Base-by-base conservation (phyloP, 2,113 vertebrate genomes). In the Dryoscopus gambensis region DNA sequence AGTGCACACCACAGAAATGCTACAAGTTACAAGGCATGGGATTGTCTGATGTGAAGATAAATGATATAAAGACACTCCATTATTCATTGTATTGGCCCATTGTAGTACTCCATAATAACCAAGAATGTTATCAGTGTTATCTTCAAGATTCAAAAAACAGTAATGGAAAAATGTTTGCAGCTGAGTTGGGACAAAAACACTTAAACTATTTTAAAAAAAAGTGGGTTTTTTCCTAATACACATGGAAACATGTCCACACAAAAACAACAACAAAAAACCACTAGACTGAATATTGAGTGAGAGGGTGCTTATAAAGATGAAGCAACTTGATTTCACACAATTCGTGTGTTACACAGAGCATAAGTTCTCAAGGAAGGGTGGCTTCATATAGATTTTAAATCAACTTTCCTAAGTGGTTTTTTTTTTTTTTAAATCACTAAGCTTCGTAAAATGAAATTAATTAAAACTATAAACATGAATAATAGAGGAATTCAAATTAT, bases 401-500 rank as follows among this genome's bases (percentile, higher is more conserved):
- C 13, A 42, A 53, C 33, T 40, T 77, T 84, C 14, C 2, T 5
- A 19, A 84, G 33, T 24, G 37, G 14, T 5, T n/a, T 55, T 62
- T 84, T 21, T 6, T 13, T 81, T 84, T 21, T 6, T 13, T 81
- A 42, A 94, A 93, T 82, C 76, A 76, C 35, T 39, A 57, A 56
- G 39, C 33, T 79, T 81, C 49, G 62, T 31, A 62, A 95, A 95
- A 86, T 60, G 65, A 95, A 96, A 87, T 62, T 11, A 89, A 89
- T 75, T 75, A 83, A 93, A 96, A 75, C 63, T 87, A 90, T 56
- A 46, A 83, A 83, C 90, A 95, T 74, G 33, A 97, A 62, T 91
- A 96, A 94, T 74, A 89, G 90, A 85, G 89, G 56, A 96, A 97
- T 92, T 91, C 90, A 60, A 78, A 68, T 93, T 93, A 95, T 28